Base-by-base conservation (phyloP, 2,888 invertebrate species). In the Dolomedes plantarius region DNA sequence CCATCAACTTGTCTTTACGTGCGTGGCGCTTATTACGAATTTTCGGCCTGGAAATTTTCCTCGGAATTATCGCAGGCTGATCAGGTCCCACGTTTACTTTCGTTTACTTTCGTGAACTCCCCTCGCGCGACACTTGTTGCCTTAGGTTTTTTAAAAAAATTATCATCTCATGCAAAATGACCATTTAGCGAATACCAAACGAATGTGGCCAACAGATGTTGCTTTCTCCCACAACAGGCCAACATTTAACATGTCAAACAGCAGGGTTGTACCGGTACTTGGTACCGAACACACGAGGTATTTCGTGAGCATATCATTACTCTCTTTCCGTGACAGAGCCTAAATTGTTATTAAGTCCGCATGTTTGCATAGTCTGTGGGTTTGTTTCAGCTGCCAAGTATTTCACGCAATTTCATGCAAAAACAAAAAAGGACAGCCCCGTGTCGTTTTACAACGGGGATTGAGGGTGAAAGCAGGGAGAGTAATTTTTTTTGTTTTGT, bases 101-200 rank as follows among this genome's bases (percentile, higher is more conserved):
- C n/a, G n/a, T n/a, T n/a, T n/a, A n/a, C n/a, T n/a, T n/a, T n/a
- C n/a, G n/a, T n/a, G n/a, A n/a, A n/a, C n/a, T n/a, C n/a, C n/a
- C n/a, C n/a, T n/a, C n/a, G n/a, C 36, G 36, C 39, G n/a, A n/a
- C 79, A 79, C 79, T 79, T 79, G 79, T 79, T 79, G 79, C 72
- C 3, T 29, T n/a, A 11, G 11, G 36, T 36, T 36, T 11, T n/a
- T n/a, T 36, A 7, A 36, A 36, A 7, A 36, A 36, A 5, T n/a
- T 36, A 36, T 36, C 9, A 7, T 36, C 36, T 36, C 36, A 36
- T 85, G 83, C 83, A 85, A 85, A 85, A 29, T 73, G 73, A 39
- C 77, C 68, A 77, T 85, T 77, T 77, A 29, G 2, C 46, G 16
- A 16, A 46, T 5, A 56, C 56, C 23, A 56, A 56, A 19, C 56